These are phyloP conservation scores for Colaptes auratus DNA, from an alignment of 2,113 vertebrate species.

Conservation along the genomic window DNA sequence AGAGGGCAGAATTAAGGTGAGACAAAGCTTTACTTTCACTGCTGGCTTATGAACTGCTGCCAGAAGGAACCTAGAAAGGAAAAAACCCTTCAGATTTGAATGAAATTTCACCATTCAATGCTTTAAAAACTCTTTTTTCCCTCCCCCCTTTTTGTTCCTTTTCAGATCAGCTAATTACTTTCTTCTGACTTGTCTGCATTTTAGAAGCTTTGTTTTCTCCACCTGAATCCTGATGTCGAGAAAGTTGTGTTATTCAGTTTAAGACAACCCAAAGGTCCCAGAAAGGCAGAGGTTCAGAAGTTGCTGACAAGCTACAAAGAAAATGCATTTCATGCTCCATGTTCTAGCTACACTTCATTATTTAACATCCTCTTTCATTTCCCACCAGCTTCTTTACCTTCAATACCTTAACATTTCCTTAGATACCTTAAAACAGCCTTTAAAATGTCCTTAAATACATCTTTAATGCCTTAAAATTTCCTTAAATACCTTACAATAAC, in stretches of 20 bases:
- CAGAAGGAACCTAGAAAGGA: slow-evolving; percentile 53
- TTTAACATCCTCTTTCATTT: slow-evolving; percentile 1
- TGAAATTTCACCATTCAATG: background rate
- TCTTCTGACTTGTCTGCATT: background rate
- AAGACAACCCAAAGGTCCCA: background rate
- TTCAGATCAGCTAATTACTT: background rate
- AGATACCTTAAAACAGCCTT: too few relatives aligned
- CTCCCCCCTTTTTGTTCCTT: background rate
- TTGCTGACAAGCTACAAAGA: slow-evolving; percentile 48
- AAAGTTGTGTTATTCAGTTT: slow-evolving; percentile 27
- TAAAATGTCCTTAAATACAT: too few relatives aligned
- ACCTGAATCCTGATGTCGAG: slow-evolving; percentile 40
- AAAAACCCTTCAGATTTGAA: background rate
- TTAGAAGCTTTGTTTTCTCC: slow-evolving; percentile 32
- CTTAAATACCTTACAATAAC: too few relatives aligned
- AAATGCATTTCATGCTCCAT: slow-evolving; percentile 21
- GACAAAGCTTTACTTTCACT: slow-evolving; percentile 14
- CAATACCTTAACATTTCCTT: background rate
- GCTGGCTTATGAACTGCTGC: slow-evolving; percentile 26
- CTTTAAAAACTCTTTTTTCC: background rate
- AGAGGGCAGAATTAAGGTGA: background rate
- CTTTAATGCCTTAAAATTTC: too few relatives aligned
- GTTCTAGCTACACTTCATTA: background rate
- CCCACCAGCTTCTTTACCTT: background rate
- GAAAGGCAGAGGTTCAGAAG: background rate